Conservation (phyloP, 1,140 invertebrate genomes). For the Drosophila nigromelanica region DNA sequence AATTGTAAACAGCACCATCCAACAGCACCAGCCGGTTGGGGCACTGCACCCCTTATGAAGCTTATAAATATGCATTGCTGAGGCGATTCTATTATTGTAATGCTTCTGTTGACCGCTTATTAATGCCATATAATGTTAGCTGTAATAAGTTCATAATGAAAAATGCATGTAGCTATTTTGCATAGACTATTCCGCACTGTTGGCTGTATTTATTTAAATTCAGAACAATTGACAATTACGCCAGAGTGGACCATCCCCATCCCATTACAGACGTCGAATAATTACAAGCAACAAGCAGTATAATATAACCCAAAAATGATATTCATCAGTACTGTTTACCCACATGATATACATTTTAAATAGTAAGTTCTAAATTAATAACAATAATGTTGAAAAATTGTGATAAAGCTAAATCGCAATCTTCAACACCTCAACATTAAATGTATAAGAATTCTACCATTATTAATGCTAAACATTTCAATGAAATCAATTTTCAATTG, state of each 20-base stretch:
- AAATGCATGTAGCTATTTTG: constrained; percentile 37
- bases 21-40: too few species aligned
- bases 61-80: constrained; percentile 77
- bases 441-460: too few species aligned
- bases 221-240: constrained; percentile 27
- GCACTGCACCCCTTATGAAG: constrained; percentile 6
- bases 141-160: constrained; percentile 25
- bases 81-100: constrained; percentile 50
- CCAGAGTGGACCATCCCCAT: not conserved
- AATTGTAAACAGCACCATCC: constrained; percentile 31
- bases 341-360: too few species aligned
- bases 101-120: constrained; percentile 57
- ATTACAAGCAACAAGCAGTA: too few species aligned
- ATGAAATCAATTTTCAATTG: too few species aligned
- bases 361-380: too few species aligned
- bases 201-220: constrained; percentile 25
- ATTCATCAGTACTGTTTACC: too few species aligned
- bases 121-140: constrained; percentile 75
- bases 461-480: too few species aligned
- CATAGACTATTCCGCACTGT: constrained; percentile 23
- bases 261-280: not conserved
- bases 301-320: too few species aligned
- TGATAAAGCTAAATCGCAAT: too few species aligned
- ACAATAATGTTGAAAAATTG: too few species aligned
- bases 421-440: too few species aligned